Evolutionary conservation across 2,888 invertebrate species (phyloP), one percentile per base, ranked within the genome.

Genomic region (Ectropis crepuscularia): DNA sequence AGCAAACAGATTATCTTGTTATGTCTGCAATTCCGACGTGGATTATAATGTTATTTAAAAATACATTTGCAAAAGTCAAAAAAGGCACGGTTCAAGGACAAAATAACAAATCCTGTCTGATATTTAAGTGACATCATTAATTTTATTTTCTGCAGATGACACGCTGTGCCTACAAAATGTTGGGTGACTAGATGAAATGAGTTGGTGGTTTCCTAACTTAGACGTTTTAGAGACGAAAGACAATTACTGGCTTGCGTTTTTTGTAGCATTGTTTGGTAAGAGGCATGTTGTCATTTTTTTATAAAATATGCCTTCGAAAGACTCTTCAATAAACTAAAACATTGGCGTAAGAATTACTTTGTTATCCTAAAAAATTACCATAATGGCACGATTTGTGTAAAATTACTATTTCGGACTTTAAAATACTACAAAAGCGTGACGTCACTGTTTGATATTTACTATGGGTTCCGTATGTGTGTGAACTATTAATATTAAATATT

Each of bases 111-210:
- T 8, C 10, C 47, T 11, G n/a, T 10, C 38, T 2, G 11, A 11
- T 37, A 5, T 37, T 74, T 80, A 81, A 78, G 75, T 69, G 78
- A 75, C 60, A 63, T 81, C 87, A 89, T 89, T 87, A 86, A 88
- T 88, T 89, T 82, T 81, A 88, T 88, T 89, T 82, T 81, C 86
- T 89, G 88, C 75, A 75, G 87, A 85, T 81, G 89, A 84, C 88
- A 77, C 84, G 85, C 79, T 79, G 78, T 78, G 45, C 55, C 45
- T 45, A 76, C 76, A 70, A 65, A 85, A 84, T 78, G 54, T 84
- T 82, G 70, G 49, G 57, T 57, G 77, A 80, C 74, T 75, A 70
- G 75, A 78, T 82, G 83, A 83, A 87, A 87, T 83, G 86, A 87
- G 86, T 86, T 85, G 76, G 67, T 71, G 81, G 80, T 80, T 80